phyloP scores from a whole-genome alignment of 2,888 invertebrate species.

The Diaprepes abbreviatus region DNA sequence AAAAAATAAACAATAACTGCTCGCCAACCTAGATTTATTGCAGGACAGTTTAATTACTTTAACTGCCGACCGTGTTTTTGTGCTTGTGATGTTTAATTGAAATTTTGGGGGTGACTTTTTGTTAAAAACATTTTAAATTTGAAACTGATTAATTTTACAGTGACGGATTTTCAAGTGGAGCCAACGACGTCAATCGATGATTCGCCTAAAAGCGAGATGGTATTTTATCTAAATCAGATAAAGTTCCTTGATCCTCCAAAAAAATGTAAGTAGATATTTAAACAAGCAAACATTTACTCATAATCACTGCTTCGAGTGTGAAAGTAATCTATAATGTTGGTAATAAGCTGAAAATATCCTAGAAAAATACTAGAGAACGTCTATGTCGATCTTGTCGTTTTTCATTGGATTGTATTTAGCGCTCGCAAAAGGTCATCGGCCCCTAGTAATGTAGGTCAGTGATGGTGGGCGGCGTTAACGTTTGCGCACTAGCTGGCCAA shows the following conservation, averaged over 20 bases:
- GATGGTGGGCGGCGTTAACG: constrained; percentile 64
- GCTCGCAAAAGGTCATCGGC: constrained; percentile 61
- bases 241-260: constrained; percentile 51
- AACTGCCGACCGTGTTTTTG: background rate
- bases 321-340: constrained; percentile 17
- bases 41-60: background rate
- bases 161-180: background rate
- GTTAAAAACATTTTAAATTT: constrained; percentile 8
- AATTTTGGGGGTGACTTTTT: constrained; percentile 18
- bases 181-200: constrained; percentile 1
- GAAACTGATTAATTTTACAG: background rate
- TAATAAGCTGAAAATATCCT: constrained; percentile 29
- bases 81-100: constrained; percentile 1
- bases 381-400: constrained; percentile 54
- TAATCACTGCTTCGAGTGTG: background rate
- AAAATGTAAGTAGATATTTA: constrained; percentile 59
- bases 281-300: constrained; percentile 14
- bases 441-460: constrained; percentile 66
- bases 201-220: background rate
- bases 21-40: background rate
- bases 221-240: constrained; percentile 39
- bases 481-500: constrained; percentile 58
- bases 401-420: constrained; percentile 60
- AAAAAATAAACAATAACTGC: constrained; percentile 11
- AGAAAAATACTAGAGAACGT: constrained; percentile 48